Base-by-base conservation (phyloP, 1,140 invertebrate species). In the Sarcophaga peregrina region DNA sequence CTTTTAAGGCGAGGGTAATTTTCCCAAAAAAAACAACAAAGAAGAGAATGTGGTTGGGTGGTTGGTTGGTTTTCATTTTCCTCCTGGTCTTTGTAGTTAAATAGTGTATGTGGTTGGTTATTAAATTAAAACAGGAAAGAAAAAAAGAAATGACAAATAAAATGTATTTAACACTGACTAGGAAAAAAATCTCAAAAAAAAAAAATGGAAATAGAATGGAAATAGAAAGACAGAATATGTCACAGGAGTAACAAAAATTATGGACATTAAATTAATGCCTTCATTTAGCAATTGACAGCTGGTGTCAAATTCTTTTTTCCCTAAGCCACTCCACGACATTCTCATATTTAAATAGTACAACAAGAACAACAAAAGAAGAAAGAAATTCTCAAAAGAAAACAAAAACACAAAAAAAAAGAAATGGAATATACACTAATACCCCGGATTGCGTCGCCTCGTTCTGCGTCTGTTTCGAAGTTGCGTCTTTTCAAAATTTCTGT, bases 1-100 rank as follows among this genome's bases (percentile, higher is more conserved):
- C 75, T 78, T 78, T 78, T 78, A 78, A 78, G 4, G 4, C 17
- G 47, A 78, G 75, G 47, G 75, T 78, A 78, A 78, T 78, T 78
- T 74, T 74, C 20, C 20, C 62, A 20, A 68, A 68, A 68, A 37
- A n/a, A n/a, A n/a, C n/a, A n/a, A n/a, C n/a, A n/a, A n/a, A n/a
- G n/a, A n/a, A n/a, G n/a, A n/a, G n/a, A n/a, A n/a, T n/a, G n/a
- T n/a, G n/a, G n/a, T n/a, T n/a, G n/a, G n/a, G n/a, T n/a, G 62
- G 62, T n/a, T 68, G 62, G 62, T 68, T 68, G n/a, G n/a, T 58
- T 58, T 15, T 58, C n/a, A n/a, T 58, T 58, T 58, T n/a, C n/a
- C n/a, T n/a, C n/a, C n/a, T n/a, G n/a, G n/a, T n/a, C n/a, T 58
- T 58, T 3, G 13, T 2, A 13, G 3, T 37, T n/a, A 58, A 25